Evolutionary conservation across 2,797 vertebrate genomes (phyloP), one percentile per base, ranked within the genome.

Genomic region (Anableps anableps): DNA sequence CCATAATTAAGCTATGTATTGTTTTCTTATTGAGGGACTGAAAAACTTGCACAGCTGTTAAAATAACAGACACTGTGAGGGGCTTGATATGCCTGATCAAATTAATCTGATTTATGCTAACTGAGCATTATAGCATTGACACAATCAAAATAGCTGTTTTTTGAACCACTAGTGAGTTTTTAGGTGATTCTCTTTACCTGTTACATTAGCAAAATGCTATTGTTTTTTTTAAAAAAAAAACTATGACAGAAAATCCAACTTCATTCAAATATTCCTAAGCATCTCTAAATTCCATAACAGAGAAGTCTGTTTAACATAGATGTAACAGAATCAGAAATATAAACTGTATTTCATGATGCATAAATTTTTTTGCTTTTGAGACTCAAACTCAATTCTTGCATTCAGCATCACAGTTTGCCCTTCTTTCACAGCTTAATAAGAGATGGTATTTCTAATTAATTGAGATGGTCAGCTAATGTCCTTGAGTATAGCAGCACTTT

Each of bases 371-470:
- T 58, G 10, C 86, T 87, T 91, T 86, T 88, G 84, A 92, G 86
- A 85, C 76, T 58, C 53, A 17, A 86, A 84, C 86, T 92, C 85
- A 83, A 87, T 83, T 80, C 74, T 83, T 72, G 83, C 51, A 78
- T 85, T 88, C 89, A 83, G 83, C 86, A 82, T 81, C 81, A 64
- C 73, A 80, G 74, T 86, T 88, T 74, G 75, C 72, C 74, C 83
- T 83, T 74, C 82, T 88, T 83, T 89, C 84, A 86, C 14, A 36
- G 82, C 91, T 90, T 94, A 94, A 95, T 95, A 90, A 92, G 91
- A 92, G 89, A 84, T 92, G 94, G 90, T 92, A 43, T 95, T 95
- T 95, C 86, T 90, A 95, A 82, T 94, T 93, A 93, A 94, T 92
- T 92, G 93, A 94, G 92, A 93, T 83, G 71, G 88, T 84, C 86